Evolutionary conservation across 2,888 invertebrate genomes (phyloP).

Genomic region (Agrotis exclamationis): DNA sequence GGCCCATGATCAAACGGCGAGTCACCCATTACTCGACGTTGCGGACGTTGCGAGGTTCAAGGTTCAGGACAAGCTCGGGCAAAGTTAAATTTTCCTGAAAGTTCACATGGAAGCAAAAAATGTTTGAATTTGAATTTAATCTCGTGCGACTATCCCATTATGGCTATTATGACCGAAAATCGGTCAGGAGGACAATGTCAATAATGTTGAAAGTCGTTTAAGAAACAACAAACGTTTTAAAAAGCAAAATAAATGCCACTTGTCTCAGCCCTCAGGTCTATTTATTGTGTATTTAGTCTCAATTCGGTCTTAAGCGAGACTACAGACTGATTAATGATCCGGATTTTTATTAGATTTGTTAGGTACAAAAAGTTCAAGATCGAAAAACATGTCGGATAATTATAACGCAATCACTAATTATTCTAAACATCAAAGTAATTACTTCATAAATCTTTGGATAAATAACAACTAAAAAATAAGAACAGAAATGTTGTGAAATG

Average conservation of each 20-base stretch:
- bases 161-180: too few relatives aligned
- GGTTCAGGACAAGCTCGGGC: too few relatives aligned
- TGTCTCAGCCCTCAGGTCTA: background rate
- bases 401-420: conserved; percentile 42
- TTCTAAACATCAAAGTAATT: conserved; percentile 17
- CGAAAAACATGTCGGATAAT: conserved; percentile 16
- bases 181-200: too few relatives aligned
- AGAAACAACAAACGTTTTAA: too few relatives aligned
- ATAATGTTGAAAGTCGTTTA: too few relatives aligned
- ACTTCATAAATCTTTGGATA: conserved; percentile 7
- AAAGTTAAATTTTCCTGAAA: too few relatives aligned
- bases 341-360: conserved; percentile 15
- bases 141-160: too few relatives aligned
- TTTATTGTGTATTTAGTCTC: background rate
- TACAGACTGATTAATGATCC: conserved; percentile 36
- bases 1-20: too few relatives aligned
- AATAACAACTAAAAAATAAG: background rate
- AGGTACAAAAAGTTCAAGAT: conserved; percentile 55
- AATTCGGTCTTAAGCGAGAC: background rate
- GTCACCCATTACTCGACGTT: too few relatives aligned
- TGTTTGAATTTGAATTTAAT: too few relatives aligned
- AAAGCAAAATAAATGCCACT: background rate
- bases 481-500: conserved; percentile 31
- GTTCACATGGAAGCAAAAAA: too few relatives aligned
- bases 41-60: too few relatives aligned